Conservation (phyloP, 2,113 vertebrate species). For the Jaculus jaculus region DNA sequence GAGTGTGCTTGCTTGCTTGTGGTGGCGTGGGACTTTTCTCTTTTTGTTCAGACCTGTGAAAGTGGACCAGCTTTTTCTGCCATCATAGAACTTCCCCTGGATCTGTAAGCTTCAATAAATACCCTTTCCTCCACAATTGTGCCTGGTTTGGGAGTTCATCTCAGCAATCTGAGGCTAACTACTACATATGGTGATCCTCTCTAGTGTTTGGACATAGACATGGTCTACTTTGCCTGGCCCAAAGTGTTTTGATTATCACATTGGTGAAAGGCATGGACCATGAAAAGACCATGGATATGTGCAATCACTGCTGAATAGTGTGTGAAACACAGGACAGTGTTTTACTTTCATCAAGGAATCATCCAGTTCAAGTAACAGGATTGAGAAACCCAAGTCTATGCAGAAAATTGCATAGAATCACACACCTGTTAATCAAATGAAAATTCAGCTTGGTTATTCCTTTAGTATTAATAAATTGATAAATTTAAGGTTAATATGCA, state of each 20-base stretch:
- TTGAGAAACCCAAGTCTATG: neutral
- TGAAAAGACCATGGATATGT: neutral
- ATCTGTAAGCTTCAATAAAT: no score
- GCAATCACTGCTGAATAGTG: neutral
- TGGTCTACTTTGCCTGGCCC: no score
- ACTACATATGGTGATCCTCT: no score
- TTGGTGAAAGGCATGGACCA: neutral
- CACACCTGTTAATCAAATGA: neutral
- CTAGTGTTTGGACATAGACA: no score
- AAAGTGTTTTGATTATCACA: neutral
- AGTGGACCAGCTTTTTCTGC: no score
- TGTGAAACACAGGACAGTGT: neutral
- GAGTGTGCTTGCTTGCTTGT: no score
- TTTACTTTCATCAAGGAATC: neutral
- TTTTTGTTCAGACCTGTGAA: no score
- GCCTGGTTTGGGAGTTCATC: no score
- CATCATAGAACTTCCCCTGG: no score
- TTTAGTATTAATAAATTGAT: neutral
- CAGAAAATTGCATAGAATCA: conserved; percentile 10
- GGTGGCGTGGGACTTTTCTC: no score
- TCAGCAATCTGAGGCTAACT: no score
- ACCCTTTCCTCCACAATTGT: no score
- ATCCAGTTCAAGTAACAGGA: neutral
- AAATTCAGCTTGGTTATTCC: neutral
- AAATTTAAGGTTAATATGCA: neutral